These are phyloP conservation scores for Plestiodon gilberti DNA, from an alignment of 2,113 vertebrate genomes.

Conservation along the genomic window DNA sequence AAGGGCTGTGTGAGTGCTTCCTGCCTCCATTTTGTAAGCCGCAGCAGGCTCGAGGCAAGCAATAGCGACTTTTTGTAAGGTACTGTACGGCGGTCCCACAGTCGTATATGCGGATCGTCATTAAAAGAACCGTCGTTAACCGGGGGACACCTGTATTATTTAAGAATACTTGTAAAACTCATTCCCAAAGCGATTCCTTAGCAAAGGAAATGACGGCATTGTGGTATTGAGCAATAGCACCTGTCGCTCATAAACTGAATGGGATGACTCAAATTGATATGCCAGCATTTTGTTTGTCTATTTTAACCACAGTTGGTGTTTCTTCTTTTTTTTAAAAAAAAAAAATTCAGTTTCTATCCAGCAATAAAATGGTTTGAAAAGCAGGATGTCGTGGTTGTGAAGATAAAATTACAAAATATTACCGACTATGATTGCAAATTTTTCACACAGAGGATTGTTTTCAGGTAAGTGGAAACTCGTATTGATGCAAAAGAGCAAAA, in stretches of 20 bases:
- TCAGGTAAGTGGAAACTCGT: constrained; percentile 72
- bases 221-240: not conserved
- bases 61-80: no score
- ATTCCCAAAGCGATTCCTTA: no score
- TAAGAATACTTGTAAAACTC: no score
- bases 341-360: constrained; percentile 71
- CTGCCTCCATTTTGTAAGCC: no score
- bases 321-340: no score
- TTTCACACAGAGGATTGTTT: constrained; percentile 70
- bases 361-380: constrained; percentile 82
- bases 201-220: not conserved
- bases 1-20: no score
- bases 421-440: constrained; percentile 69
- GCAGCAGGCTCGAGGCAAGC: no score
- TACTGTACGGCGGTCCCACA: no score
- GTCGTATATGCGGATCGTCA: no score
- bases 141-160: no score
- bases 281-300: not conserved
- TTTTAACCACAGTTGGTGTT: not conserved
- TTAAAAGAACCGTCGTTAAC: no score
- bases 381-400: constrained; percentile 65
- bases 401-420: constrained; percentile 60
- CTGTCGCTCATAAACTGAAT: not conserved
- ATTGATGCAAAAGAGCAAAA: not conserved
- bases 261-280: not conserved